These are phyloP conservation scores for Panagrolaimus sp. DNA, from an alignment of 1,140 invertebrate species.

Conservation along the genomic window DNA sequence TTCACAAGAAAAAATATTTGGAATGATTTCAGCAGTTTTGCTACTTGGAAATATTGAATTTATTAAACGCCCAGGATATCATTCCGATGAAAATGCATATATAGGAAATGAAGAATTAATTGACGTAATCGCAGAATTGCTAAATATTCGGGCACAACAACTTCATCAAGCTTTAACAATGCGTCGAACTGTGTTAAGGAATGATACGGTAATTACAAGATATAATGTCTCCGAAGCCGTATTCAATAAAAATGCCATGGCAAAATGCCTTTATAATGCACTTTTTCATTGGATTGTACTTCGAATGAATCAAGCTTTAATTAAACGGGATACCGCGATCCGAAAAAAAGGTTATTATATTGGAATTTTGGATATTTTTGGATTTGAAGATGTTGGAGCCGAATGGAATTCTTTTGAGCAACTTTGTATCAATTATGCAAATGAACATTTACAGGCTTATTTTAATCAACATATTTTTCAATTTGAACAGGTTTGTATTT, in stretches of 20 bases:
- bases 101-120: constrained; percentile 83
- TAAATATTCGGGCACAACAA: constrained; percentile 65
- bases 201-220: constrained; percentile 85
- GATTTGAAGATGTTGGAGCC: constrained; percentile 79
- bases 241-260: constrained; percentile 69
- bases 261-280: constrained; percentile 90
- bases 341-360: constrained; percentile 60
- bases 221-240: constrained; percentile 70
- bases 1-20: constrained; percentile 76
- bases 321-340: constrained; percentile 30
- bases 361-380: constrained; percentile 76
- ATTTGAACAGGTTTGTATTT: constrained; percentile 65
- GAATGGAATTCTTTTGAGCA: constrained; percentile 79
- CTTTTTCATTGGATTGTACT: constrained; percentile 96
- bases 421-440: constrained; percentile 92
- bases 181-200: constrained; percentile 70
- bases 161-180: constrained; percentile 48
- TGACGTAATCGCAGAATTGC: constrained; percentile 74
- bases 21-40: constrained; percentile 83
- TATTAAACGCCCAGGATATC: constrained; percentile 69
- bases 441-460: constrained; percentile 92
- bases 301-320: constrained; percentile 66
- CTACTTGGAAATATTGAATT: constrained; percentile 67
- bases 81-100: constrained; percentile 81
- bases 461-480: constrained; percentile 97